Percentiles rank a stretch among this genome's conserved stretches.
phyloP scores from a whole-genome alignment of 1,140 invertebrate genomes.

The Trichoplusia ni region DNA sequence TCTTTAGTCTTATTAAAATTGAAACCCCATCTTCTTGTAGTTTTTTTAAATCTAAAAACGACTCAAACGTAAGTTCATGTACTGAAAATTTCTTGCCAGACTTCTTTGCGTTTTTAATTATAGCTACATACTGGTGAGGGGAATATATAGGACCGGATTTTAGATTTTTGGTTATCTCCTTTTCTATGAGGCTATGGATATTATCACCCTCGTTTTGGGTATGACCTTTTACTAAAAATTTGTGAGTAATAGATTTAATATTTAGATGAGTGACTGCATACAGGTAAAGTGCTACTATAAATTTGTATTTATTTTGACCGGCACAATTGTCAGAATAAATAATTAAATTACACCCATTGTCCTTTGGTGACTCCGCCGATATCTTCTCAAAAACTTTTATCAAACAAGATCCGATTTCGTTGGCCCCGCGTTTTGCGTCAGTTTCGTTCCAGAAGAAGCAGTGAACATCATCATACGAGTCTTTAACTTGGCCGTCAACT shows the following conservation, averaged over 20 bases:
- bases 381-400: constrained; percentile 49
- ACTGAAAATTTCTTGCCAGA: constrained; percentile 26
- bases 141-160: constrained; percentile 54
- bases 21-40: constrained; percentile 32
- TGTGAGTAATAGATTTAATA: constrained; percentile 63
- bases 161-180: constrained; percentile 48
- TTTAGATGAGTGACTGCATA: constrained; percentile 48
- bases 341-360: constrained; percentile 47
- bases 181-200: constrained; percentile 41
- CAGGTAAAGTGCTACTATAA: constrained; percentile 49
- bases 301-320: constrained; percentile 75
- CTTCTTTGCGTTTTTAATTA: constrained; percentile 39
- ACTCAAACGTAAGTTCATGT: no score
- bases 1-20: no score
- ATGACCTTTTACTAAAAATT: constrained; percentile 65
- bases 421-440: constrained; percentile 63
- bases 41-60: no score
- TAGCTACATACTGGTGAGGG: constrained; percentile 44
- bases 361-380: constrained; percentile 27
- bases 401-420: constrained; percentile 70
- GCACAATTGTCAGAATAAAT: constrained; percentile 71
- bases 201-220: constrained; percentile 53
- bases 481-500: constrained; percentile 51
- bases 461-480: no score
- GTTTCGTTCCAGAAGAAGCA: constrained; percentile 77